Base-by-base conservation (phyloP, 1,140 invertebrate species). In the Drosophila auraria region DNA sequence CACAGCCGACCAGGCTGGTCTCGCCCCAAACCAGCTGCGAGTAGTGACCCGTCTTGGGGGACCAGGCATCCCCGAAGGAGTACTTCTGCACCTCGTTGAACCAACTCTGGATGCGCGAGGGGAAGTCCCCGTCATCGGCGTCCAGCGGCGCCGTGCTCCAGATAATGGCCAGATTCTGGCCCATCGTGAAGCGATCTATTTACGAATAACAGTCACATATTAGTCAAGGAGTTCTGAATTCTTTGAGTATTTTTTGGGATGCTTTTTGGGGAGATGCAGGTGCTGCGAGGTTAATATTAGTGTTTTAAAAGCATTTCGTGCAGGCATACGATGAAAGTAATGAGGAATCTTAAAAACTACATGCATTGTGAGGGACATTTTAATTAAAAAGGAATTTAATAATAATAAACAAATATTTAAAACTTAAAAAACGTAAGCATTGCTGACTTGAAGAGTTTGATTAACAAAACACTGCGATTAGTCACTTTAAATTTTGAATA, bases 1-100 rank as follows among this genome's bases (percentile, higher is more conserved):
- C 97, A 91, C 97, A 98, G 33, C 97, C 97, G 33, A 98, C 94
- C 50, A 96, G 93, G 82, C 95, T 95, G 6, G 96, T 97, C 82
- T 96, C 95, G 60, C 95, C 95, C 97, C 97, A 97, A 38, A 97
- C 95, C 80, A 97, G 93, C 95, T 97, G 97, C 47, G 96, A 97
- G 91, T 97, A 97, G 94, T 97, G 97, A 49, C 96, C 96, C 6
- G 96, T 97, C 70, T 94, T 94, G 69, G 94, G 94, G 57, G 94
- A 95, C 90, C 95, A 96, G 64, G 94, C 95, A 57, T 94, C 94
- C 17, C 95, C 94, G 87, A 95, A 96, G 51, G 94, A 95, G 93
- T 95, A 97, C 68, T 95, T 94, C 73, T 95, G 94, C 45, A 97
- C 96, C 94, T 97, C 97, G 90, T 96, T 95, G 93, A 97, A 97